phyloP scores from a whole-genome alignment of 2,113 vertebrate genomes.

The Aptenodytes forsteri region DNA sequence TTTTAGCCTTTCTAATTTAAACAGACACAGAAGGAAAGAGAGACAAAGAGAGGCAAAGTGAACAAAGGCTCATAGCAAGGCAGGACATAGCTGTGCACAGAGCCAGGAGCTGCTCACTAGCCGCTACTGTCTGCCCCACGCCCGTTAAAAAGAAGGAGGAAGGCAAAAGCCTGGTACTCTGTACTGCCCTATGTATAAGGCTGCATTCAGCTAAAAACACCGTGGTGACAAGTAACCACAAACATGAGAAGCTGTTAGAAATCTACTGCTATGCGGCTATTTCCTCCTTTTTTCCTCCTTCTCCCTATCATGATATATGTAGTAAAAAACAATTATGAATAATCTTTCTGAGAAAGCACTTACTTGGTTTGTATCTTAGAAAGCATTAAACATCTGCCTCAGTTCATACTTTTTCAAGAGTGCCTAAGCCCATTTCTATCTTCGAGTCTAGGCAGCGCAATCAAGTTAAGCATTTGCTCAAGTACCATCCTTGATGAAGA shows the following conservation, averaged over 20 bases:
- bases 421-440: background rate
- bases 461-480: background rate
- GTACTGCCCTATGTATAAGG: background rate
- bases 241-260: background rate
- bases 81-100: background rate
- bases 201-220: background rate
- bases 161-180: background rate
- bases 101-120: background rate
- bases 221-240: background rate
- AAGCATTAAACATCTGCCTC: background rate
- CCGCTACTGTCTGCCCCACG: rapidly evolving
- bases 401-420: background rate
- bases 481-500: background rate
- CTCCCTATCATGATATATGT: background rate
- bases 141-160: background rate
- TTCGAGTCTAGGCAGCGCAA: background rate
- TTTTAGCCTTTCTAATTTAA: background rate
- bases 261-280: background rate
- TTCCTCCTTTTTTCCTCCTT: background rate
- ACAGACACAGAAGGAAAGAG: background rate
- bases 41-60: background rate
- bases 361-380: background rate
- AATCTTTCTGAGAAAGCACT: background rate
- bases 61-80: background rate
- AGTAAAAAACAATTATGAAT: background rate